Conservation (phyloP, 2,888 invertebrate species). For the Cheilosia vulpina region DNA sequence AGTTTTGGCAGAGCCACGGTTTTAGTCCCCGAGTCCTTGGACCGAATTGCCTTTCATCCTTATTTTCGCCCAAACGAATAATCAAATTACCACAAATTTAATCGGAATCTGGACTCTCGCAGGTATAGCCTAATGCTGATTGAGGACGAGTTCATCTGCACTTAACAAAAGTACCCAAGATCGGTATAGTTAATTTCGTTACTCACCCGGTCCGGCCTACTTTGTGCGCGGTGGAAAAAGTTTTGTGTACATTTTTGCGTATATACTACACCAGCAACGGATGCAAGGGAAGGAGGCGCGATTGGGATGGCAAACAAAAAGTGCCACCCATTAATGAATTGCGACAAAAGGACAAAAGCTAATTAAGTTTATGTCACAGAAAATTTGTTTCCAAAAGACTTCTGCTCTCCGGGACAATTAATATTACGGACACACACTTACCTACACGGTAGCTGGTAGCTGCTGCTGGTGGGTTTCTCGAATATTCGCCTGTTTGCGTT, state of each 20-base stretch:
- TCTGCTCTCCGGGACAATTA: conserved; percentile 82
- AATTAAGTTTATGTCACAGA: conserved; percentile 84
- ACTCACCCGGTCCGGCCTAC: conserved; percentile 15
- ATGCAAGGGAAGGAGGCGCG: not conserved
- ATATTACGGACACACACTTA: conserved; percentile 78
- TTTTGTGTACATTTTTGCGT: conserved; percentile 46
- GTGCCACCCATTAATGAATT: conserved; percentile 66
- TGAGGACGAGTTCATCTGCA: conserved; percentile 57
- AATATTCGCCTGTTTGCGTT: conserved; percentile 13
- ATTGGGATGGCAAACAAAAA: conserved; percentile 15
- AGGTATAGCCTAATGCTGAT: conserved; percentile 61
- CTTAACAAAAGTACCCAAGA: not conserved
- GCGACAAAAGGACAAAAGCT: conserved; percentile 80
- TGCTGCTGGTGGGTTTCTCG: conserved; percentile 6
- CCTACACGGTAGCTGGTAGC: conserved; percentile 34
- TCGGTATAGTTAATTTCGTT: conserved; percentile 45
- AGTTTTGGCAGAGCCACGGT: conserved; percentile 42
- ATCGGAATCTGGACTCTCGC: conserved; percentile 62
- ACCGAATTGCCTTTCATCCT: conserved; percentile 12
- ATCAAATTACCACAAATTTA: conserved; percentile 72
- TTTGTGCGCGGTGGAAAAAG: conserved; percentile 18
- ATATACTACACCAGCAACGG: conserved; percentile 13
- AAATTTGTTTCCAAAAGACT: conserved; percentile 83
- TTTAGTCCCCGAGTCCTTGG: conserved; percentile 21
- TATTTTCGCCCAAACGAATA: conserved; percentile 26